Evolutionary conservation across 2,113 vertebrate genomes (phyloP), one percentile per base, ranked within the genome.

Genomic region (Microtus richardsoni): DNA sequence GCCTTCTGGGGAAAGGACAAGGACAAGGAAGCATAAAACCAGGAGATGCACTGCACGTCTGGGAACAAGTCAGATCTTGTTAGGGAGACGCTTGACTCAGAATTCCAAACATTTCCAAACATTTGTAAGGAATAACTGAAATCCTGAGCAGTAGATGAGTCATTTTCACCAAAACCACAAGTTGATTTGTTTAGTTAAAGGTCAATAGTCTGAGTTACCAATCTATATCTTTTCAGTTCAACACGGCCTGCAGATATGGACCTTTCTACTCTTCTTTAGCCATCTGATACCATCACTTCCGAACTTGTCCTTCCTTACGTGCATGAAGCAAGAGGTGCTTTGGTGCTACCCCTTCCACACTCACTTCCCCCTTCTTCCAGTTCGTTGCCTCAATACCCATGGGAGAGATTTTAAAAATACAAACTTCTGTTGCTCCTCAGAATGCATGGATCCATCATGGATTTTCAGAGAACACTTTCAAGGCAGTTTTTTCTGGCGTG

Each of bases 91-190:
- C 6, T 36, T 62, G 16, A 47, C 19, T 88, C 87, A 36, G 58
- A 71, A 82, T 88, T 82, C 39, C 13, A 94, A 92, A 82, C 14
- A 4, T 91, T 93, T 92, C 30, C 52, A 88, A 28, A 80, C n/a
- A 47, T 54, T 91, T 13, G 10, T 68, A 82, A 71, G 6, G 26
- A 92, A 30, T 62, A 82, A 19, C 36, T 85, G 39, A 70, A 91
- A 70, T 2, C 30, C 52, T 71, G 22, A 74, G 33, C 62, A 33
- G 21, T 36, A 30, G 62, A 26, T 91, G 62, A 93, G 49, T 91
- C 49, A 94, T 89, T 96, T 89, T 64, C 60, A 49, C 78, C 82
- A 89, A 86, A 94, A 97, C 79, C 80, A 88, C 60, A 96, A 80
- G 16, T 66, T 24, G 82, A 95, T 70, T 49, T 83, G 44, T 44